These are phyloP conservation scores for Steinernema scapterisci DNA, from an alignment of 2,888 invertebrate genomes.

Conservation along the genomic window DNA sequence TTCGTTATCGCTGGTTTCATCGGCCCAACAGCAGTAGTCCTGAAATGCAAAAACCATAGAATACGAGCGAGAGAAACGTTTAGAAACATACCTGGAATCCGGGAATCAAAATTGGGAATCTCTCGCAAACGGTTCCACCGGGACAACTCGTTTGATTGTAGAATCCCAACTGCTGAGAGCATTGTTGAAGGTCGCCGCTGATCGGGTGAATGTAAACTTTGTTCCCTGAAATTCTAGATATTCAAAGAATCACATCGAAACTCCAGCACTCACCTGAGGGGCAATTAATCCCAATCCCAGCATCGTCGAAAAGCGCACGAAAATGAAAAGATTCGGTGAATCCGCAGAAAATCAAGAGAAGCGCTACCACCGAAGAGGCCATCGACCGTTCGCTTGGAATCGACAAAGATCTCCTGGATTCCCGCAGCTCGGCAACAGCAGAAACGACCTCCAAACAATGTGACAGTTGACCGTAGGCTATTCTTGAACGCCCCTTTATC, in stretches of 20 bases:
- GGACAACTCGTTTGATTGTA: constrained; percentile 58
- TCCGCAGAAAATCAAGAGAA: background rate
- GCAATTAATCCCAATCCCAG: constrained; percentile 52
- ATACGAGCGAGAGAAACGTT: background rate
- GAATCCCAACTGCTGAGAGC: constrained; percentile 53
- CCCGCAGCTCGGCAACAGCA: background rate
- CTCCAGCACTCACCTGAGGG: constrained; percentile 44
- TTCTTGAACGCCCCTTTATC: constrained; percentile 18
- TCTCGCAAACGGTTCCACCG: constrained; percentile 56
- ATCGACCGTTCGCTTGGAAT: too few relatives aligned
- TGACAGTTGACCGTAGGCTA: constrained; percentile 5
- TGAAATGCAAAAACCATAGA: too few relatives aligned
- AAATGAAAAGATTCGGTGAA: background rate
- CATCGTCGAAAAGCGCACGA: constrained; percentile 45
- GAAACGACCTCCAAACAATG: background rate
- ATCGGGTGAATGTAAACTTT: constrained; percentile 55
- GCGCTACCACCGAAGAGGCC: background rate
- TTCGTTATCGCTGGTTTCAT: constrained; percentile 34
- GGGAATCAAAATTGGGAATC: constrained; percentile 55
- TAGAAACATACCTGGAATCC: constrained; percentile 50
- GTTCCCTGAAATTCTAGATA: constrained; percentile 48
- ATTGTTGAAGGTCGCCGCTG: constrained; percentile 54
- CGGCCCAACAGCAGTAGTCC: constrained; percentile 57
- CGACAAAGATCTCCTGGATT: background rate
- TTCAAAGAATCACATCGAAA: background rate